Percentiles rank a stretch among this genome's conserved stretches.
Conservation (phyloP, 2,797 vertebrate genomes). For the Tarsius wallacei region DNA sequence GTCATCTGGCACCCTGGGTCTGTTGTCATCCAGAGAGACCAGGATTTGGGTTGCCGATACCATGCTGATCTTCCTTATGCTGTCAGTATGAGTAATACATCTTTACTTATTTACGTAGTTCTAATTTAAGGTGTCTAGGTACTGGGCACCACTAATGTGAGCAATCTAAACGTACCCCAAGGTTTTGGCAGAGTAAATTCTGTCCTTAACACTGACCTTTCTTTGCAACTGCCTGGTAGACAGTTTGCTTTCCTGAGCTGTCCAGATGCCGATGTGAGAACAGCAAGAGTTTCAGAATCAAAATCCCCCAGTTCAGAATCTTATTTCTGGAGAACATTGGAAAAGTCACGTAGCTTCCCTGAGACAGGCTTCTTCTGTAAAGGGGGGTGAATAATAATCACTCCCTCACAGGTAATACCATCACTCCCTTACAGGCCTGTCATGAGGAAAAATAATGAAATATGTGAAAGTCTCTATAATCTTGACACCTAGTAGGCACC, state of each 20-base stretch:
- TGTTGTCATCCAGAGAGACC: not conserved
- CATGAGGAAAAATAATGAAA: not conserved
- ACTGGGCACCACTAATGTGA: not conserved
- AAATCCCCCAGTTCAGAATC: not conserved
- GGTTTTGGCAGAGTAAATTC: slow-evolving; percentile 7
- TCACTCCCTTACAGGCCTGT: not conserved
- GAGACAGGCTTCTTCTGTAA: slow-evolving; percentile 23
- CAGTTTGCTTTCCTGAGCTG: not conserved
- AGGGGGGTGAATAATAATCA: not conserved
- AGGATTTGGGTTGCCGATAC: not conserved
- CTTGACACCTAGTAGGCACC: not conserved
- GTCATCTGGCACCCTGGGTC: not conserved
- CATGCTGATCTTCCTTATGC: slow-evolving; percentile 40
- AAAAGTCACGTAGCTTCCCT: not conserved
- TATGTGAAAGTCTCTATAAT: not conserved
- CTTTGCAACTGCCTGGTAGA: not conserved
- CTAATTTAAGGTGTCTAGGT: not conserved
- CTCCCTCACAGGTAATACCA: too few species aligned
- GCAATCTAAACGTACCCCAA: not conserved
- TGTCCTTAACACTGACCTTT: not conserved
- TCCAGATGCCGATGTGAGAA: not conserved
- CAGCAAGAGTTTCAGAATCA: not conserved
- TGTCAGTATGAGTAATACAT: not conserved
- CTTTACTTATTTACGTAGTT: not conserved
- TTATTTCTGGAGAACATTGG: not conserved